These are phyloP conservation scores for Listronotus oregonensis DNA, from an alignment of 1,140 invertebrate species.

Conservation along the genomic window DNA sequence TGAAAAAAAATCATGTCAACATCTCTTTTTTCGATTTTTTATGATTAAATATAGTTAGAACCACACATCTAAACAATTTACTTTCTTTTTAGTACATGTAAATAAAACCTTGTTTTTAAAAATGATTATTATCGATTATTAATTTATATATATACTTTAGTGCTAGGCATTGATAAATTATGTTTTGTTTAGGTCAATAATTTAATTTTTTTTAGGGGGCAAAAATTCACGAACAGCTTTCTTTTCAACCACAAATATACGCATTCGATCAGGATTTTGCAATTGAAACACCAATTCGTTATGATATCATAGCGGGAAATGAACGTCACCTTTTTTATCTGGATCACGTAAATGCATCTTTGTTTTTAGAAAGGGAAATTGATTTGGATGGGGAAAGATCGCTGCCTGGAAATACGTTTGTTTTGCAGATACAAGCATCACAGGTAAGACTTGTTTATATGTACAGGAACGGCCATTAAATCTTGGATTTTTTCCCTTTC, in stretches of 20 bases:
- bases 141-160: too few relatives aligned
- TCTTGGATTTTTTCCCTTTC: too few relatives aligned
- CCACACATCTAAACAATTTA: too few relatives aligned
- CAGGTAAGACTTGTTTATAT: constrained; percentile 61
- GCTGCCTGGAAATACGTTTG: constrained; percentile 73
- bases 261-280: constrained; percentile 78
- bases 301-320: constrained; percentile 77
- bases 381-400: constrained; percentile 73
- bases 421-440: constrained; percentile 76
- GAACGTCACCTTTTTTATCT: constrained; percentile 73
- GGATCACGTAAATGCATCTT: constrained; percentile 71
- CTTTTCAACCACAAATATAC: constrained; percentile 71
- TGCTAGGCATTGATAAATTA: too few relatives aligned
- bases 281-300: constrained; percentile 70
- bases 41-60: too few relatives aligned
- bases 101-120: too few relatives aligned
- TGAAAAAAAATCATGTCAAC: too few relatives aligned
- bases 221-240: constrained; percentile 68
- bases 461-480: too few relatives aligned
- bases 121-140: too few relatives aligned
- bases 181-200: too few relatives aligned
- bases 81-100: too few relatives aligned
- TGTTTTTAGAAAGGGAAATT: constrained; percentile 78
- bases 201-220: constrained; percentile 60
- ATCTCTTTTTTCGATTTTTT: too few relatives aligned